phyloP scores from a whole-genome alignment of 2,797 vertebrate genomes.

The Ciconia nigra region DNA sequence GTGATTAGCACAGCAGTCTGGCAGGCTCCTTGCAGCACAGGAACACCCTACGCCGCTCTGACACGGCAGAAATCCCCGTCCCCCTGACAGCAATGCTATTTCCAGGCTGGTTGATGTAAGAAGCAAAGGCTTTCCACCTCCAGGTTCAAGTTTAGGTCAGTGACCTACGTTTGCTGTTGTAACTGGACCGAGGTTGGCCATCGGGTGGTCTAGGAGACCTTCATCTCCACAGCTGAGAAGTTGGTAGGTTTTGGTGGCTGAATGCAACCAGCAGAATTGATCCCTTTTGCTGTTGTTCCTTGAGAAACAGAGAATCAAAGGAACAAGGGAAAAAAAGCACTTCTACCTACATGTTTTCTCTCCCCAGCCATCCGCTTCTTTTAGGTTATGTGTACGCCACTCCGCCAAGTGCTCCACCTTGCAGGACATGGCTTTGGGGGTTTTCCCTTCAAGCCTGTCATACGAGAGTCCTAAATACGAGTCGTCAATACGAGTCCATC shows the following conservation, averaged over 20 bases:
- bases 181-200: not conserved
- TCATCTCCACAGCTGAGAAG: not conserved
- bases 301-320: not conserved
- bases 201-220: accelerated
- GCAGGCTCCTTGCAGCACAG: not conserved
- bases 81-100: not conserved
- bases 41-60: accelerated
- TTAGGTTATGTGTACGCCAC: accelerated
- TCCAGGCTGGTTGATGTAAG: not conserved
- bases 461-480: not conserved
- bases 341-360: not conserved
- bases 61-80: not conserved
- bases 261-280: not conserved
- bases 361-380: not conserved
- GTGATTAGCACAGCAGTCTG: not conserved
- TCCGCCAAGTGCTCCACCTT: not conserved
- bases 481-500: not conserved
- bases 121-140: not conserved
- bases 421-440: not conserved
- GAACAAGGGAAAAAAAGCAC: not conserved
- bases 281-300: not conserved
- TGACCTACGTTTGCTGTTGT: accelerated
- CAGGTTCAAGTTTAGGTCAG: not conserved
- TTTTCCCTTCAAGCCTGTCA: not conserved
- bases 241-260: not conserved